Base-by-base conservation (phyloP, 2,113 vertebrate species). In the Archocentrus centrarchus region DNA sequence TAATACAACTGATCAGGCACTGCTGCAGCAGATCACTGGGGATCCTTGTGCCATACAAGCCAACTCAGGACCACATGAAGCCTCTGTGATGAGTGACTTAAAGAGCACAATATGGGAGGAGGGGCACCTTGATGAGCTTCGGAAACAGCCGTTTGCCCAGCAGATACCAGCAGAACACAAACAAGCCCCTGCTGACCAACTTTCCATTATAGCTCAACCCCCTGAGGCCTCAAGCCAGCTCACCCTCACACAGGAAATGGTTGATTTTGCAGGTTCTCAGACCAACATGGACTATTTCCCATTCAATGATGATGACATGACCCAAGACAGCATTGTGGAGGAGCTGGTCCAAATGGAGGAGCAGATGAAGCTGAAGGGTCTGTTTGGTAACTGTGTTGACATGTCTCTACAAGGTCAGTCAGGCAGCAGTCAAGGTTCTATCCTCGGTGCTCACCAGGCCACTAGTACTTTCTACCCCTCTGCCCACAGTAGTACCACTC, bases 301-400 rank as follows among this genome's bases (percentile, higher is more conserved):
- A 0, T 99, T 99, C 88, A 98, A 99, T 80, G 98, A 99, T 41
- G 98, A 99, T 0, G 98, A 99, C 84, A 97, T 99, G 90, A 99
- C 98, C 59, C 98, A 99, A 92, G 98, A 99, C 93, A 99, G 98
- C 94, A 99, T 99, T 27, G 98, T 99, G 83, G 98, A 99, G 93
- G 98, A 99, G 92, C 95, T 99, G 32, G 98, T 99, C 83, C 97
- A 99, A 86, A 99, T 99, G 98, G 98, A 99, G 88, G 98, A 99
- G 95, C 98, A 99, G 81, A 99, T 99, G 97, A 97, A 98, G 53
- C 95, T 99, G 93, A 97, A 97, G 93, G 96, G 91, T 82, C 92
- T 94, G 41, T 95, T 95, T 32, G 15, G 82, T 17, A 95, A 94
- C 83, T 98, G 97, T 80, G 95, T 98, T 14, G 97, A 97, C 22